Evolutionary conservation across 2,888 invertebrate species (phyloP).

Genomic region (Myathropa florea): DNA sequence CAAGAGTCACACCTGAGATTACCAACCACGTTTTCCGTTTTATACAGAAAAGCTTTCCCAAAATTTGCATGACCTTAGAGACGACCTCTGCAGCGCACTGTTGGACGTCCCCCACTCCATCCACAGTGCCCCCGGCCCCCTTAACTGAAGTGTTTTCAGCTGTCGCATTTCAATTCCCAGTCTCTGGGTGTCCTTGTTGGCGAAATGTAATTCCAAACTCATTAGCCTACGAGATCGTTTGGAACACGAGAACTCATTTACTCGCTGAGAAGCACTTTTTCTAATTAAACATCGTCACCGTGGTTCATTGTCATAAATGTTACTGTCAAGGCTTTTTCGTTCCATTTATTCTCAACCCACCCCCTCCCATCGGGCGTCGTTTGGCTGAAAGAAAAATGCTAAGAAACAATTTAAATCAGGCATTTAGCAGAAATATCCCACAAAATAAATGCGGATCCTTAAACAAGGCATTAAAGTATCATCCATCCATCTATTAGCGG

Average conservation of each 20-base stretch:
- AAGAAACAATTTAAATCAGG: conserved; percentile 33
- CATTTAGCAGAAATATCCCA: conserved; percentile 16
- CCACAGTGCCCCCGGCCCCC: background rate
- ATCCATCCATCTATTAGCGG: conserved; percentile 46
- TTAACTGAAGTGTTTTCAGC: too few relatives aligned
- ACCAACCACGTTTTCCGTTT: too few relatives aligned
- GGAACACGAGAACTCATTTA: conserved; percentile 33
- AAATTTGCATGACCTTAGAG: too few relatives aligned
- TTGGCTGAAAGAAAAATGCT: background rate
- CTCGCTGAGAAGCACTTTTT: conserved; percentile 25
- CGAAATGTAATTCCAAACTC: conserved; percentile 21
- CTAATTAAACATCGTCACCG: conserved; percentile 50
- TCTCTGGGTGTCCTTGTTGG: background rate
- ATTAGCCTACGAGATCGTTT: conserved; percentile 28
- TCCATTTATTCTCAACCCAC: conserved; percentile 8
- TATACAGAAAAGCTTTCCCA: too few relatives aligned
- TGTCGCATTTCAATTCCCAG: background rate
- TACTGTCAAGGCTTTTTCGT: conserved; percentile 33
- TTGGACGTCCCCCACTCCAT: too few relatives aligned
- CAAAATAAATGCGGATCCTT: conserved; percentile 30
- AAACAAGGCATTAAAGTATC: conserved; percentile 57
- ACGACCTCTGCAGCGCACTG: too few relatives aligned
- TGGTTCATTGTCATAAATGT: conserved; percentile 30
- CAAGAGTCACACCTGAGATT: too few relatives aligned
- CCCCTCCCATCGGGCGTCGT: background rate